phyloP scores from a whole-genome alignment of 1,140 invertebrate genomes.

The Drosophila murphyi region DNA sequence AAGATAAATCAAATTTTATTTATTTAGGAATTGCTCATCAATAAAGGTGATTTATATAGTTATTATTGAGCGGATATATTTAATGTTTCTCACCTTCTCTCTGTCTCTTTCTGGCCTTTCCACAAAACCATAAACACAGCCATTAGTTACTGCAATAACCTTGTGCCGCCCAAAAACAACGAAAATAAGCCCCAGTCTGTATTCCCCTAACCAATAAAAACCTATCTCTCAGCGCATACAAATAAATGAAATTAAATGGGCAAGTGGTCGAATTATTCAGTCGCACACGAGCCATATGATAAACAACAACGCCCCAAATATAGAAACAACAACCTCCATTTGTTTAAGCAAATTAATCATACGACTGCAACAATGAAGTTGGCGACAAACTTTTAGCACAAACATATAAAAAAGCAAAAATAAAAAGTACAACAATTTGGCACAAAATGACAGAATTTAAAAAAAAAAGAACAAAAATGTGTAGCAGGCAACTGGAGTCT shows the following conservation, averaged over 20 bases:
- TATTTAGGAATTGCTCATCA: not conserved
- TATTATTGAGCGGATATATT: not conserved
- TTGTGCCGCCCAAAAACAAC: conserved; percentile 21
- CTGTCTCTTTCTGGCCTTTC: not conserved
- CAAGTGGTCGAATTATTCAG: conserved; percentile 29
- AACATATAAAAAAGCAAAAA: conserved; percentile 38
- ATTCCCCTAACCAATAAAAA: too few relatives aligned
- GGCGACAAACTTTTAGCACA: conserved; percentile 50
- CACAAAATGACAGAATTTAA: conserved; percentile 59
- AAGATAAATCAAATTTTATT: too few relatives aligned
- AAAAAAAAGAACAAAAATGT: conserved; percentile 56
- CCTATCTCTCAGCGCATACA: conserved; percentile 16
- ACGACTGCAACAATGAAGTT: conserved; percentile 32
- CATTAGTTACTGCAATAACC: conserved; percentile 29
- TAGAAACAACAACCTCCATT: conserved; percentile 18
- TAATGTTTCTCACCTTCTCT: not conserved
- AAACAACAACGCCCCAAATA: conserved; percentile 30
- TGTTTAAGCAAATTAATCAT: conserved; percentile 57
- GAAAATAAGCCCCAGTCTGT: conserved; percentile 2
- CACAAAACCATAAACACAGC: conserved; percentile 11
- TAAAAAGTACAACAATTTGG: conserved; percentile 29
- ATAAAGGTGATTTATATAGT: not conserved
- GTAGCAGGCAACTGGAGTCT: not conserved
- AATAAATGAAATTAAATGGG: conserved; percentile 51
- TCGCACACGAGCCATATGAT: conserved; percentile 33